phyloP scores from a whole-genome alignment of 2,113 vertebrate species.

The Chroicocephalus ridibundus region DNA sequence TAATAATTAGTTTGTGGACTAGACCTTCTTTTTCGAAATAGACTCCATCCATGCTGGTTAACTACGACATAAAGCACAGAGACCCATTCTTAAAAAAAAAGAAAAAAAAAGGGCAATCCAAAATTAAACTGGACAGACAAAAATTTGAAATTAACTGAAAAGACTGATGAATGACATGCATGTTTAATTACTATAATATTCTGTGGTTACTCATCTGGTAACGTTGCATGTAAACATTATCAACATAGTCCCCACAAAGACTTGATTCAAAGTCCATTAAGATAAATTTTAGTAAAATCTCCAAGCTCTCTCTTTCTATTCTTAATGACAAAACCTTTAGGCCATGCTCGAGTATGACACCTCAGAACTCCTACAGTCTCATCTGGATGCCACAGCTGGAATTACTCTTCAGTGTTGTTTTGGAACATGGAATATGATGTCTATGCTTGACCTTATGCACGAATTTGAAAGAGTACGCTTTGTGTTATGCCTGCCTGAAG shows the following conservation, averaged over 20 bases:
- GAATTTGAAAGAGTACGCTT: background rate
- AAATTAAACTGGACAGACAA: background rate
- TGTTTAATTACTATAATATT: background rate
- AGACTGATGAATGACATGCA: background rate
- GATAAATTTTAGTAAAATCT: background rate
- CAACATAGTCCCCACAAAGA: background rate
- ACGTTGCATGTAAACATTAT: background rate
- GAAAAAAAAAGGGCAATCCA: background rate
- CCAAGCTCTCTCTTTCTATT: background rate
- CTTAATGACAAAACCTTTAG: background rate
- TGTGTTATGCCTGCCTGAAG: fast-evolving
- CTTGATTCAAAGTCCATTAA: background rate
- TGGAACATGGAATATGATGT: background rate
- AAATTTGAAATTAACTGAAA: background rate
- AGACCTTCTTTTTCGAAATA: conserved; percentile 75
- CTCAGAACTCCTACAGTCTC: background rate
- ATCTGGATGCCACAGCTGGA: background rate
- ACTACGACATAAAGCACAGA: conserved; percentile 62
- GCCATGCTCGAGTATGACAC: background rate
- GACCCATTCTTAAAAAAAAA: background rate
- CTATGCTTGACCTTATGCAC: background rate
- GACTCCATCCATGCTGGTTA: conserved; percentile 75
- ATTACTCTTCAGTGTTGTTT: background rate
- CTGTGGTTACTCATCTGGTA: background rate
- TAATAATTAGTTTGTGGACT: conserved; percentile 75